phyloP scores from a whole-genome alignment of 2,888 invertebrate genomes.

The Heliconius sara region DNA sequence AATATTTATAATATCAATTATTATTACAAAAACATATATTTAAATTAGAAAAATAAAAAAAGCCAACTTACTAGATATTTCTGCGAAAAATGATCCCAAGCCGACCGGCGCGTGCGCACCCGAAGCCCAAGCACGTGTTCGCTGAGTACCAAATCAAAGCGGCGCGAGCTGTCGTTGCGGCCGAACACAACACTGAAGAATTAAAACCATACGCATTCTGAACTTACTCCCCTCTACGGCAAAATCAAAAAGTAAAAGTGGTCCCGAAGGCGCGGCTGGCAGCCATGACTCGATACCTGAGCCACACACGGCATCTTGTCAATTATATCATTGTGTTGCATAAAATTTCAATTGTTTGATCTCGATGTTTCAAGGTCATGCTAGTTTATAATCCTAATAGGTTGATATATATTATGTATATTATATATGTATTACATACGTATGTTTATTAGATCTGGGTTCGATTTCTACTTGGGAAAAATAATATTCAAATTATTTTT shows the following conservation, averaged over 20 bases:
- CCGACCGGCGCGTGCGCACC: constrained; percentile 24
- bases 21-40: not conserved
- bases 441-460: not conserved
- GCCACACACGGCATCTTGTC: constrained; percentile 51
- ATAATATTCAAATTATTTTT: not conserved
- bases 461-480: not conserved
- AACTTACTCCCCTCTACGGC: constrained; percentile 52
- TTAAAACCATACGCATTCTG: constrained; percentile 47
- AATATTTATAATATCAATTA: not conserved
- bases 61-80: not conserved
- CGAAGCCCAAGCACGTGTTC: constrained; percentile 37
- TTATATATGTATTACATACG: not conserved
- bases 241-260: constrained; percentile 77
- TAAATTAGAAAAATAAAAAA: not conserved
- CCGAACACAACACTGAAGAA: constrained; percentile 58
- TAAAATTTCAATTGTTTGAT: constrained; percentile 52
- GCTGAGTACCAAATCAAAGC: constrained; percentile 33
- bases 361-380: constrained; percentile 23
- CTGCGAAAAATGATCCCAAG: constrained; percentile 15
- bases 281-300: constrained; percentile 61
- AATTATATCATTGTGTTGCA: constrained; percentile 58
- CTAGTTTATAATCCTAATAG: not conserved
- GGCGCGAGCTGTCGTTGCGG: constrained; percentile 54
- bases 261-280: constrained; percentile 72
- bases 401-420: too few species aligned